phyloP scores from a whole-genome alignment of 1,140 invertebrate genomes.

The Saccostrea echinata region DNA sequence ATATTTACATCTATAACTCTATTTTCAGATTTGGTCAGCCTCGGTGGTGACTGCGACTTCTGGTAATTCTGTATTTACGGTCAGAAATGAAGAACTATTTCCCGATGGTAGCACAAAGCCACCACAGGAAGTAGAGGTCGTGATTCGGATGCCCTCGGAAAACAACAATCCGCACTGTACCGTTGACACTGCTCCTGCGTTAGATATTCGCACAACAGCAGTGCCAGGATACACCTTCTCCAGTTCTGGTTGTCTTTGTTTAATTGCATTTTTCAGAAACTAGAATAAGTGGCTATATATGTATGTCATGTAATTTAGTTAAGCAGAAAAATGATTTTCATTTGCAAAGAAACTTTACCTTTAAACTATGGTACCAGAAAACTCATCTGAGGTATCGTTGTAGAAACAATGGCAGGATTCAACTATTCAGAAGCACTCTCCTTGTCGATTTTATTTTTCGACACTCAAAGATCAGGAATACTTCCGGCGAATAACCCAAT shows the following conservation, averaged over 20 bases:
- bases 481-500: constrained; percentile 83
- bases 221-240: not conserved
- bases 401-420: constrained; percentile 58
- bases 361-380: not conserved
- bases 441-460: constrained; percentile 84
- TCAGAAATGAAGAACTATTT: not conserved
- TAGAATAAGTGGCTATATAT: not conserved
- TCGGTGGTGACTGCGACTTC: not conserved
- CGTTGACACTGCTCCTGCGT: not conserved
- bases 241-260: not conserved
- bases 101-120: not conserved
- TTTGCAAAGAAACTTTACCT: not conserved
- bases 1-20: not conserved
- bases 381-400: not conserved
- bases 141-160: not conserved
- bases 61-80: not conserved
- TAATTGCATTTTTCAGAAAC: not conserved
- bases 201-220: not conserved
- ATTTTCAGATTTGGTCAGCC: constrained; percentile 2
- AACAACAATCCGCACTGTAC: not conserved
- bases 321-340: not conserved
- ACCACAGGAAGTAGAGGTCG: not conserved
- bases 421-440: constrained; percentile 82
- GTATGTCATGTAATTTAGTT: not conserved
- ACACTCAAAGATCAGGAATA: constrained; percentile 84